Conservation (phyloP, 2,113 vertebrate genomes). For the Andinoacara biseriatus region DNA sequence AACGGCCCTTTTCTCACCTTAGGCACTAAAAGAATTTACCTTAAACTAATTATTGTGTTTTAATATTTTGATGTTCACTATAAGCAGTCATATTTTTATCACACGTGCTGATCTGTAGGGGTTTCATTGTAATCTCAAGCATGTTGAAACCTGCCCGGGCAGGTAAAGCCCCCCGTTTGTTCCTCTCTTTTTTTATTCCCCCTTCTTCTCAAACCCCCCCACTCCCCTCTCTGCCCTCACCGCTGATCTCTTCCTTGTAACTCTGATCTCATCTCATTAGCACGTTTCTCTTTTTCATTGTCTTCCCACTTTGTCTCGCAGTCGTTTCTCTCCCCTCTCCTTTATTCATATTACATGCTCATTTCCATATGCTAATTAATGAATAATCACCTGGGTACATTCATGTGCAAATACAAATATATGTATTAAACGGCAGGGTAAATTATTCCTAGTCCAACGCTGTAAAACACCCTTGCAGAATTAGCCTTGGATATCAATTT, state of each 20-base stretch:
- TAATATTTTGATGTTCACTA: not conserved
- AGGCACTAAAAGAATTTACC: not conserved
- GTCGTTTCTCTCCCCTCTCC: constrained; percentile 39
- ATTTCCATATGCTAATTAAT: constrained; percentile 82
- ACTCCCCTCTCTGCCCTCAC: constrained; percentile 16
- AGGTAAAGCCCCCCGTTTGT: not conserved
- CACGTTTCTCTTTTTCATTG: constrained; percentile 62
- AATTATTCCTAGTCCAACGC: constrained; percentile 66
- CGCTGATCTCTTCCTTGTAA: constrained; percentile 51
- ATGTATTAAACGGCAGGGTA: constrained; percentile 70
- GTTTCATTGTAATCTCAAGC: not conserved
- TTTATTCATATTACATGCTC: constrained; percentile 74
- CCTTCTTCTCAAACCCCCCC: not conserved
- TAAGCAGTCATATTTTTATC: not conserved
- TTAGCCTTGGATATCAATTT: constrained; percentile 78
- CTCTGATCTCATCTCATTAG: constrained; percentile 73
- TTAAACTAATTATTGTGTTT: too few relatives aligned
- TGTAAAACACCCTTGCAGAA: constrained; percentile 71
- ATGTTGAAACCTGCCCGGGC: not conserved
- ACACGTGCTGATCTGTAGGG: not conserved
- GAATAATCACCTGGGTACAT: constrained; percentile 80
- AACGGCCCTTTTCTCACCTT: not conserved
- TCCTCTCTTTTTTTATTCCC: not conserved
- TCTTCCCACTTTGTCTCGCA: constrained; percentile 61
- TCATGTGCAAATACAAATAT: constrained; percentile 81